Evolutionary conservation across 2,113 vertebrate genomes (phyloP).

Genomic region (Puma concolor): DNA sequence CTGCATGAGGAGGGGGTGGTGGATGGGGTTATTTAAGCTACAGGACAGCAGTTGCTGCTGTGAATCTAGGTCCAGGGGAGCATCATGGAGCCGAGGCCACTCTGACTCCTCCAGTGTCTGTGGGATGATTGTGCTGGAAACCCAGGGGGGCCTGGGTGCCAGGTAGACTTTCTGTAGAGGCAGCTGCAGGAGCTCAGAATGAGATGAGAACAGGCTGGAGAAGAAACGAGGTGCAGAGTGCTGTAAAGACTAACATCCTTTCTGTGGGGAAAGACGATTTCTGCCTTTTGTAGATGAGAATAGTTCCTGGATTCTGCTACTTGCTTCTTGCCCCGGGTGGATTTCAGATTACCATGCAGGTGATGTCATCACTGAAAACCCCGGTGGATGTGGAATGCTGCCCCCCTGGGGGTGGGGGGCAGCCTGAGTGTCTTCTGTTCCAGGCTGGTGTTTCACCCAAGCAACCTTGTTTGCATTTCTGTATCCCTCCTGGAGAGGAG

Average conservation of each 20-base stretch:
- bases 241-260: neutral
- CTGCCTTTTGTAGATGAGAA: neutral
- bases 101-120: neutral
- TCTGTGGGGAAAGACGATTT: neutral
- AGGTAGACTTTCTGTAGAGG: neutral
- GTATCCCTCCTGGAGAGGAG: neutral
- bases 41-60: neutral
- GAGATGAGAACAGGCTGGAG: neutral
- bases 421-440: neutral
- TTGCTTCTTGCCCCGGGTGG: neutral
- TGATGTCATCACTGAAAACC: neutral
- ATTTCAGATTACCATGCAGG: neutral
- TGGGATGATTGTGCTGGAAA: neutral
- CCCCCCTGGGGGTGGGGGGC: no score
- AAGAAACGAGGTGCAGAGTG: neutral
- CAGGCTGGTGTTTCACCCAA: neutral
- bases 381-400: rapidly evolving
- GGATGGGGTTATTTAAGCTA: neutral
- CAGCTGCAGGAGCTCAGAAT: neutral
- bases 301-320: neutral
- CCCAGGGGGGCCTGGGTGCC: neutral
- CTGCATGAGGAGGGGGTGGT: neutral
- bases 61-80: neutral
- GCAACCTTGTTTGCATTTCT: slow-evolving; percentile 38
- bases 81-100: rapidly evolving